Conservation (phyloP, 2,113 vertebrate species). For the Boleophthalmus pectinirostris region DNA sequence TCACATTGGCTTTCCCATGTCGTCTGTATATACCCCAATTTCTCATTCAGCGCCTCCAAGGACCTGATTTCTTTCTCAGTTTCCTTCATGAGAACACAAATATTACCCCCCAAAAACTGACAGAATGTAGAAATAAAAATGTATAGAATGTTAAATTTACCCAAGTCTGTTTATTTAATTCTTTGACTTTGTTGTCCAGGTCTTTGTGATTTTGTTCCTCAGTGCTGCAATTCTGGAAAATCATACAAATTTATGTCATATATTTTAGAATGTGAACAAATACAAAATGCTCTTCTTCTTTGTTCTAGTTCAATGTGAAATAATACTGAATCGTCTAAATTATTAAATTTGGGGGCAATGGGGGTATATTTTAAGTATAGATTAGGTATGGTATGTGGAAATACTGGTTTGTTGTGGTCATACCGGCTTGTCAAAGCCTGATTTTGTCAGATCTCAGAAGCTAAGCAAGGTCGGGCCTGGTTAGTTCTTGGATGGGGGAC, state of each 20-base stretch:
- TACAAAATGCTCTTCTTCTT: too few relatives aligned
- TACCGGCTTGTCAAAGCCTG: too few relatives aligned
- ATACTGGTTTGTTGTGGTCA: too few relatives aligned
- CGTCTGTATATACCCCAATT: slow-evolving; percentile 85
- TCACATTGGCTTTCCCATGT: slow-evolving; percentile 81
- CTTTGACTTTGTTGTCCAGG: slow-evolving; percentile 79
- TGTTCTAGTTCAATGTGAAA: too few relatives aligned
- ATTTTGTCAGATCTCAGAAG: too few relatives aligned
- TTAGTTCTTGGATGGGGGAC: too few relatives aligned
- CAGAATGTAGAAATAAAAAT: background rate
- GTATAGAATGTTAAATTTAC: slow-evolving; percentile 69
- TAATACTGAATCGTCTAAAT: too few relatives aligned
- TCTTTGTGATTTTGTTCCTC: slow-evolving; percentile 77
- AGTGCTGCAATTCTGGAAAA: slow-evolving; percentile 45
- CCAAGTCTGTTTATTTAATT: slow-evolving; percentile 77
- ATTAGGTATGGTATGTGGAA: too few relatives aligned
- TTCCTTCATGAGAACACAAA: slow-evolving; percentile 67
- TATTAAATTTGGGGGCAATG: too few relatives aligned
- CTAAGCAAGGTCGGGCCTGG: too few relatives aligned
- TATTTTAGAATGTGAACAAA: too few relatives aligned
- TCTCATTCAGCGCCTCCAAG: slow-evolving; percentile 85
- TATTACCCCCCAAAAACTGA: background rate
- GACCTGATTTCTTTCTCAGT: slow-evolving; percentile 84
- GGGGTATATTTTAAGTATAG: too few relatives aligned
- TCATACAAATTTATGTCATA: background rate